Percentiles rank a stretch among this genome's conserved stretches.
phyloP scores from a whole-genome alignment of 1,140 invertebrate species.

The Drosophila pruinosa region DNA sequence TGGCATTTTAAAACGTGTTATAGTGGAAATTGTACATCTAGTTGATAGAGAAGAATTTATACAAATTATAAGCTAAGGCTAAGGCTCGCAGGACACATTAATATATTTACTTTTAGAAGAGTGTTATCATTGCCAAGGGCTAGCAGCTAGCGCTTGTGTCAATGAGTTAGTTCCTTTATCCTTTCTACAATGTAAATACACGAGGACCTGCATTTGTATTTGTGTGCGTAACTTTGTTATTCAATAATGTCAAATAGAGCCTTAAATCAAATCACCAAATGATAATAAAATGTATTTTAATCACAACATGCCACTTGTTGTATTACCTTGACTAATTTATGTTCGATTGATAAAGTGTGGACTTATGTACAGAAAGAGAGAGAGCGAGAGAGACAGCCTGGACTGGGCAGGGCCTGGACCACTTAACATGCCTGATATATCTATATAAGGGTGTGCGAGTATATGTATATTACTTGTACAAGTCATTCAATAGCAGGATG shows the following conservation, averaged over 20 bases:
- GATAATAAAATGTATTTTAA: conserved; percentile 50
- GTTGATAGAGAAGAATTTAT: conserved; percentile 19
- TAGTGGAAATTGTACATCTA: conserved; percentile 33
- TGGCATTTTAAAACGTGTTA: conserved; percentile 37
- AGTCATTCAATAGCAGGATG: conserved; percentile 18
- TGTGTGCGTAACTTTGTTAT: conserved; percentile 17
- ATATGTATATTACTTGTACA: conserved; percentile 14
- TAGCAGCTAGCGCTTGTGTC: background rate
- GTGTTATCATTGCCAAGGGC: background rate
- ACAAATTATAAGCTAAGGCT: background rate
- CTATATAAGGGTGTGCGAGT: conserved; percentile 7
- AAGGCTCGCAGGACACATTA: background rate
- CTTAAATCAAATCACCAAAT: conserved; percentile 61
- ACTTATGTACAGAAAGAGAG: background rate
- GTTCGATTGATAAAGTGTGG: conserved; percentile 31
- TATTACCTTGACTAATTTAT: background rate
- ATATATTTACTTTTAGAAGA: background rate
- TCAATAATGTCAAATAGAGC: conserved; percentile 37
- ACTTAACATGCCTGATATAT: background rate
- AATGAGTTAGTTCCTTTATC: conserved; percentile 11
- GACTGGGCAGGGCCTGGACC: background rate
- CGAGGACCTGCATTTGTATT: background rate
- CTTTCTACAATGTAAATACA: conserved; percentile 11
- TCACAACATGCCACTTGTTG: conserved; percentile 22
- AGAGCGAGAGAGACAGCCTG: background rate